Percentiles rank a stretch among this genome's conserved stretches.
Conservation (phyloP, 1,140 invertebrate species). For the Drosophila lacteicornis region DNA sequence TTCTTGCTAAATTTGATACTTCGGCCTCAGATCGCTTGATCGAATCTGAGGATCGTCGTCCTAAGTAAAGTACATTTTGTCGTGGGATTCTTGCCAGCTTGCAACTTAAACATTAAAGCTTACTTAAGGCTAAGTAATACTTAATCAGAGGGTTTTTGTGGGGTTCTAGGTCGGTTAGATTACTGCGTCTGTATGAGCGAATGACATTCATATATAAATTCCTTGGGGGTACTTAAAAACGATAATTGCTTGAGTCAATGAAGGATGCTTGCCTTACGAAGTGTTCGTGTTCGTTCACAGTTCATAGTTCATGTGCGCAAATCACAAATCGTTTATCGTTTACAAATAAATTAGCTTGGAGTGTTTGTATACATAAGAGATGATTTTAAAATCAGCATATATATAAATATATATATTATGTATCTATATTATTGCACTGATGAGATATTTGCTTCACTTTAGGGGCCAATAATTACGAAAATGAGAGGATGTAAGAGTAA, state of each 20-base stretch:
- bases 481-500: constrained; percentile 20
- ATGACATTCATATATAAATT: constrained; percentile 45
- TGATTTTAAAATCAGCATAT: constrained; percentile 23
- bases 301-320: constrained; percentile 41
- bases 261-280: constrained; percentile 20
- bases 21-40: constrained; percentile 16
- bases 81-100: constrained; percentile 47
- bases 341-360: constrained; percentile 67
- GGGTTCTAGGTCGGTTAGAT: constrained; percentile 27
- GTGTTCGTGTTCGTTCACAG: constrained; percentile 6
- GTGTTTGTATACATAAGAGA: constrained; percentile 56
- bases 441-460: constrained; percentile 59
- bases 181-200: constrained; percentile 33
- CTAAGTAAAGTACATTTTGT: constrained; percentile 45
- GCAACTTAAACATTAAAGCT: constrained; percentile 64
- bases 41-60: constrained; percentile 18
- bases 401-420: constrained; percentile 1
- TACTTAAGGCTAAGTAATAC: constrained; percentile 75
- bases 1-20: constrained; percentile 32
- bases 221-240: constrained; percentile 43
- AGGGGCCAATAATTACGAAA: constrained; percentile 48
- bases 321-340: constrained; percentile 51
- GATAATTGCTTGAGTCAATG: constrained; percentile 54
- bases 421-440: constrained; percentile 72
- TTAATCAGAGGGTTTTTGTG: constrained; percentile 74